A percentile compares a stretch with the other conserved stretches of the same genome.
Evolutionary conservation across 2,113 vertebrate genomes (phyloP).

Genomic region (Hypomesus transpacificus): DNA sequence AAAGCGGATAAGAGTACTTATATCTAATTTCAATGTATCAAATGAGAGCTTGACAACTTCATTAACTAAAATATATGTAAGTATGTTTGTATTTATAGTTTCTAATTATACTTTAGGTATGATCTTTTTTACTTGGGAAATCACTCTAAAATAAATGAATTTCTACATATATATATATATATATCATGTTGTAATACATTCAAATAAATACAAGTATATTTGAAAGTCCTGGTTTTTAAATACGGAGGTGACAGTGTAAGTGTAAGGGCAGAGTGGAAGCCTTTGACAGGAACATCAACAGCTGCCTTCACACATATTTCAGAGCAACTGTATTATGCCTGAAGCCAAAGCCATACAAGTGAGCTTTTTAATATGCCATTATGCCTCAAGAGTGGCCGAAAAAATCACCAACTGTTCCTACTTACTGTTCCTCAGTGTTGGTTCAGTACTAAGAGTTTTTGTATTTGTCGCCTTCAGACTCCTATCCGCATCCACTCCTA

Average conservation of each 20-base stretch:
- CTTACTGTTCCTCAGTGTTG: slow-evolving; percentile 26
- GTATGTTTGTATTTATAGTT: no score
- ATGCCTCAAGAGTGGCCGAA: slow-evolving; percentile 37
- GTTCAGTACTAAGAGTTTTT: slow-evolving; percentile 12
- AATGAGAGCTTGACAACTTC: no score
- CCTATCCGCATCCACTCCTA: neutral
- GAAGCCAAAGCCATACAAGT: slow-evolving; percentile 46
- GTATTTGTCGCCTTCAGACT: neutral
- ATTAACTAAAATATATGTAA: no score
- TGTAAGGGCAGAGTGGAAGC: slow-evolving; percentile 13
- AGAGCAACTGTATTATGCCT: slow-evolving; percentile 51
- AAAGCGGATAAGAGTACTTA: no score
- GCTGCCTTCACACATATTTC: slow-evolving; percentile 57
- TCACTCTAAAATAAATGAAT: no score
- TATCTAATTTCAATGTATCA: no score
- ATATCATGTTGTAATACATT: no score
- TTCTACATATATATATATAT: no score
- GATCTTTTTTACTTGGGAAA: no score
- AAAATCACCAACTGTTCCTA: slow-evolving; percentile 40
- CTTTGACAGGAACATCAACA: slow-evolving; percentile 26
- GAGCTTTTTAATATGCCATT: slow-evolving; percentile 57
- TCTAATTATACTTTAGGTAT: no score
- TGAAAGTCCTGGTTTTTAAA: slow-evolving; percentile 28
- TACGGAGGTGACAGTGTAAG: slow-evolving; percentile 29
- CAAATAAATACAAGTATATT: neutral